Conservation (phyloP, 2,113 vertebrate genomes). For the Forbesichthys papilliferus region DNA sequence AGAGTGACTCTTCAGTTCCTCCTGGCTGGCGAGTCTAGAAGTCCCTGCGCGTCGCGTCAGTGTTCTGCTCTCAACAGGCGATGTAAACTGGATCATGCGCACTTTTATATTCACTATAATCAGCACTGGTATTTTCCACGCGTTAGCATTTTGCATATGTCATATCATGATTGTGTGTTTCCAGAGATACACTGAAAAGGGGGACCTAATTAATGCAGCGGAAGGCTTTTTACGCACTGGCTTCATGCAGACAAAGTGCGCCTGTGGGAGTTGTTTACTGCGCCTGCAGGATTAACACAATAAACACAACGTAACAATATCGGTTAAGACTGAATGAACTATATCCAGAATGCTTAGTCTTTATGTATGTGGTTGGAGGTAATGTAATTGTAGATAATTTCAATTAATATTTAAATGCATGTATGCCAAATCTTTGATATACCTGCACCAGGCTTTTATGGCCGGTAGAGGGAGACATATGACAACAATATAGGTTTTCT, state of each 20-base stretch:
- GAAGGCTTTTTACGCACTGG: conserved; percentile 54
- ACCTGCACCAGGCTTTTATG: background rate
- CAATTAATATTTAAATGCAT: no score
- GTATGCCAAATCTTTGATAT: background rate
- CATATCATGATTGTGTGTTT: background rate
- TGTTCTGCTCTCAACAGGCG: background rate
- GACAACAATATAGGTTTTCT: no score
- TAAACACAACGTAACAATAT: background rate
- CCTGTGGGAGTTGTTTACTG: conserved; percentile 36
- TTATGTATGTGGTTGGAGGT: background rate
- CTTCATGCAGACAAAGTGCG: conserved; percentile 23
- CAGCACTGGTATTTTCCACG: background rate
- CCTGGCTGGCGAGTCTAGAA: background rate
- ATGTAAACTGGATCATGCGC: no score
- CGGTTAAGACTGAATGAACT: background rate
- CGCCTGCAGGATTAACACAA: conserved; percentile 17
- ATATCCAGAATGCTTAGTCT: background rate
- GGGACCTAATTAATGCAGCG: conserved; percentile 54
- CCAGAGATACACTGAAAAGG: background rate
- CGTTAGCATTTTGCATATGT: background rate
- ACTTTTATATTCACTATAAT: no score
- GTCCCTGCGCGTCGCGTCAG: conserved; percentile 32
- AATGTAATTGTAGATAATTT: background rate
- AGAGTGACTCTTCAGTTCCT: background rate
- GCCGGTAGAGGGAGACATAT: conserved; percentile 37